Percentiles rank a stretch among this genome's conserved stretches.
phyloP scores from a whole-genome alignment of 2,113 vertebrate species.

The Nesogale talazaci region DNA sequence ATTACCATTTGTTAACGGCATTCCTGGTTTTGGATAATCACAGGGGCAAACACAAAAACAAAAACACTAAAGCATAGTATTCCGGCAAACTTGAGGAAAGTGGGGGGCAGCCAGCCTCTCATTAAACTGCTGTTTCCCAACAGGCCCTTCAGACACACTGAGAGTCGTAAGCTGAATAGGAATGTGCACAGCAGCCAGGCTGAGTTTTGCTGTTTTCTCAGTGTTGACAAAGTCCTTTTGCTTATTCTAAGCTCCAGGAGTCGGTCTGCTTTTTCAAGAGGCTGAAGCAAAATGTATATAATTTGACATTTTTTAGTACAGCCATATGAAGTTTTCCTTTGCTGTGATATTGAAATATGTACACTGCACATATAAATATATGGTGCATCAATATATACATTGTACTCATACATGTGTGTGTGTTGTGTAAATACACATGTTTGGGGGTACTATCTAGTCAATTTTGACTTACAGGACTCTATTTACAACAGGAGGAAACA shows the following conservation, averaged over 20 bases:
- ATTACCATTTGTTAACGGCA: constrained; percentile 52
- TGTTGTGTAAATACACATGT: not conserved
- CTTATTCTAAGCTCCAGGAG: not conserved
- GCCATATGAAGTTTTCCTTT: not conserved
- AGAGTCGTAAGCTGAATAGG: not conserved
- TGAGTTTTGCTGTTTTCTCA: not conserved
- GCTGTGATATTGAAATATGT: not conserved
- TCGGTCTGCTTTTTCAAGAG: constrained; percentile 1
- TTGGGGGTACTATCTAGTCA: not conserved
- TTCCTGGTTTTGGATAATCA: constrained; percentile 66
- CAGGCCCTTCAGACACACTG: not conserved
- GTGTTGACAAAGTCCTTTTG: constrained; percentile 23
- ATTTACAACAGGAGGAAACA: too few relatives aligned
- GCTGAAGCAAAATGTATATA: constrained; percentile 13
- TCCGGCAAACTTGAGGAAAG: constrained; percentile 13
- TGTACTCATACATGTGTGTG: not conserved
- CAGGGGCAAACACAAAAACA: constrained; percentile 8
- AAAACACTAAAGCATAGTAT: not conserved
- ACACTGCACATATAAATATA: not conserved
- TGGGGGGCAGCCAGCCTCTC: not conserved
- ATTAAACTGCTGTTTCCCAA: constrained; percentile 17
- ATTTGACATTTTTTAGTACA: not conserved
- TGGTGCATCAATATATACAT: not conserved
- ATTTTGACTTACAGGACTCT: too few relatives aligned
- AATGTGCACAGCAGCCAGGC: not conserved